Conservation (phyloP, 2,797 vertebrate genomes). For the Pagetopsis macropterus region DNA sequence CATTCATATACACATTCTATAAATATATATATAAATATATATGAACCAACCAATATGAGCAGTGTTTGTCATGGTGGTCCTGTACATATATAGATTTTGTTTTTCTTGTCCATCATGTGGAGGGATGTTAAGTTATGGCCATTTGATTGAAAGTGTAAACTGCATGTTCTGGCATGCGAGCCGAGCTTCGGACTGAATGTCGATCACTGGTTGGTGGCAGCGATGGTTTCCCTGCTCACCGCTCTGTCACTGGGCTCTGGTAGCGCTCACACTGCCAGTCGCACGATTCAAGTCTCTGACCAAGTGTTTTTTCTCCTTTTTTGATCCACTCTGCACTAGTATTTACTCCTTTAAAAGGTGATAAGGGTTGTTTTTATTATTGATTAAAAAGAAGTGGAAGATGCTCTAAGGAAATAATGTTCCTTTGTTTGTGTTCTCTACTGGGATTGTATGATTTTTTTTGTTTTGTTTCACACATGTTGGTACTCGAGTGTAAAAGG, state of each 20-base stretch:
- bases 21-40: conserved; percentile 69
- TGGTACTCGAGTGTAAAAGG: conserved; percentile 63
- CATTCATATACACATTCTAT: conserved; percentile 78
- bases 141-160: conserved; percentile 63
- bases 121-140: conserved; percentile 70
- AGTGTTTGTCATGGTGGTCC: conserved; percentile 76
- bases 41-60: conserved; percentile 74
- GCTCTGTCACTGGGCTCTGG: conserved; percentile 65
- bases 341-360: conserved; percentile 57
- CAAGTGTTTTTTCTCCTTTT: conserved; percentile 42
- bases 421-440: conserved; percentile 40
- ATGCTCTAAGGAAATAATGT: conserved; percentile 49
- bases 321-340: conserved; percentile 74
- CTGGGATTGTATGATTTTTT: conserved; percentile 45
- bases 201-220: conserved; percentile 78
- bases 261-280: conserved; percentile 57
- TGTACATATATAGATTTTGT: conserved; percentile 68
- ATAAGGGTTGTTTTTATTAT: conserved; percentile 49
- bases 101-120: conserved; percentile 56
- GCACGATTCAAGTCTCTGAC: conserved; percentile 58
- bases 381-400: conserved; percentile 41
- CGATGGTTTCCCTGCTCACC: conserved; percentile 51
- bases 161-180: conserved; percentile 57
- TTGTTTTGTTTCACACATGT: conserved; percentile 60
- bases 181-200: conserved; percentile 69